phyloP scores from a whole-genome alignment of 2,888 invertebrate species.

The Camptogramma bilineatum region DNA sequence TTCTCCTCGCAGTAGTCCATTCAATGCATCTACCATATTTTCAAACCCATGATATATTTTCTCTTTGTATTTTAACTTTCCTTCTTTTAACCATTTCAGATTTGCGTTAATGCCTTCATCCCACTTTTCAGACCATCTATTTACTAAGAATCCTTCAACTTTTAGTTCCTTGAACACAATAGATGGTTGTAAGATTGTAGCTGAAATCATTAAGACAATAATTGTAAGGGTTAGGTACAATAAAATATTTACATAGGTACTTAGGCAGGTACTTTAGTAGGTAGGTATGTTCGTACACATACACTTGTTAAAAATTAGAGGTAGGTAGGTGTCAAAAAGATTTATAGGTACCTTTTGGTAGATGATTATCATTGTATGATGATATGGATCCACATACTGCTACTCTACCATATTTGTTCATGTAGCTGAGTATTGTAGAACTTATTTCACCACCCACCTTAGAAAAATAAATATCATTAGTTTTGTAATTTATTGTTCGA shows the following conservation, averaged over 20 bases:
- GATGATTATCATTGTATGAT: constrained; percentile 83
- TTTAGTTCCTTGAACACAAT: constrained; percentile 87
- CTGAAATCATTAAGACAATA: constrained; percentile 56
- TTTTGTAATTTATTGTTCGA: not conserved
- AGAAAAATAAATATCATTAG: constrained; percentile 24
- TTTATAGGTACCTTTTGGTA: constrained; percentile 72
- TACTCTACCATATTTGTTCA: constrained; percentile 88
- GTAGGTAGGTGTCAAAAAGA: too few relatives aligned
- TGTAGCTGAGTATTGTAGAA: constrained; percentile 86
- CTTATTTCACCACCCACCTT: constrained; percentile 91
- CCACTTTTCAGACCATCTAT: constrained; percentile 86
- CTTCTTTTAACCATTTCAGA: constrained; percentile 87
- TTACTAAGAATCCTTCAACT: constrained; percentile 88
- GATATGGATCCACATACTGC: constrained; percentile 90
- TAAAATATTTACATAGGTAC: too few relatives aligned
- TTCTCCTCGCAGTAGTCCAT: constrained; percentile 87
- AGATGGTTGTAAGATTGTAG: constrained; percentile 83
- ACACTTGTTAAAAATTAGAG: too few relatives aligned
- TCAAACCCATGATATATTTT: constrained; percentile 90
- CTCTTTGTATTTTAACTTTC: constrained; percentile 89
- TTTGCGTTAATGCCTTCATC: constrained; percentile 87
- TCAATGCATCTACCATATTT: constrained; percentile 89
- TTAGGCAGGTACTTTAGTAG: too few relatives aligned
- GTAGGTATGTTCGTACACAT: too few relatives aligned
- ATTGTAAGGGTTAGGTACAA: too few relatives aligned